Base-by-base conservation (phyloP, 2,797 vertebrate genomes). In the Cichlasoma orientale region DNA sequence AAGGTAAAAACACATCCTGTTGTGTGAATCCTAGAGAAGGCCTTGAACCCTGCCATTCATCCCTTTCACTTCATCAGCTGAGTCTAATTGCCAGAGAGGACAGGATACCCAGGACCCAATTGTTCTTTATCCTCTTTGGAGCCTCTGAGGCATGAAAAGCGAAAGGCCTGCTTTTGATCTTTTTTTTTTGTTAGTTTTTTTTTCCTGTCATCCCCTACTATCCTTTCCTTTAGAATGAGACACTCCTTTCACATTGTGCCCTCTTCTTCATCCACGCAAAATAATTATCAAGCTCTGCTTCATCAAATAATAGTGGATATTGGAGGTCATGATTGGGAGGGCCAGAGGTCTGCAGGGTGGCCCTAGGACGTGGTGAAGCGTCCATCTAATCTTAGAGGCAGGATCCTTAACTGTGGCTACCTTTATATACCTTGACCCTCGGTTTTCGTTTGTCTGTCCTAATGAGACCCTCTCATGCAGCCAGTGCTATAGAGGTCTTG, bases 61-160 rank as follows among this genome's bases (percentile, higher is more conserved):
- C 96, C 97, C 95, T 98, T 99, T 99, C 97, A 99, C 96, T 97
- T 96, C 97, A 98, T 98, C 97, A 98, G 97, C 97, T 98, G 98
- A 98, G 97, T 98, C 97, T 99, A 98, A 99, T 99, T 99, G 97
- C 97, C 96, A 97, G 96, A 99, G 97, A 98, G 97, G 97, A 97
- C 97, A 97, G 96, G 96, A 98, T 97, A 98, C 97, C 97, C 96
- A 94, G 96, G 95, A 97, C 96, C 96, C 97, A 97, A 98, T 99
- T 98, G 98, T 98, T 97, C 97, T 96, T 97, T 96, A 97, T 98
- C 97, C 97, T 97, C 97, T 98, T 99, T 99, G 97, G 97, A 98
- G 97, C 96, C 93, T 98, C 96, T 97, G 97, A 97, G 96, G 96
- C 97, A 98, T 98, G 97, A 99, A 99, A 99, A 99, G 98, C 95